Percentiles rank a stretch among this genome's conserved stretches.
These are phyloP conservation scores for Zaprionus vittiger DNA, from an alignment of 1,140 invertebrate species.

Conservation along the genomic window DNA sequence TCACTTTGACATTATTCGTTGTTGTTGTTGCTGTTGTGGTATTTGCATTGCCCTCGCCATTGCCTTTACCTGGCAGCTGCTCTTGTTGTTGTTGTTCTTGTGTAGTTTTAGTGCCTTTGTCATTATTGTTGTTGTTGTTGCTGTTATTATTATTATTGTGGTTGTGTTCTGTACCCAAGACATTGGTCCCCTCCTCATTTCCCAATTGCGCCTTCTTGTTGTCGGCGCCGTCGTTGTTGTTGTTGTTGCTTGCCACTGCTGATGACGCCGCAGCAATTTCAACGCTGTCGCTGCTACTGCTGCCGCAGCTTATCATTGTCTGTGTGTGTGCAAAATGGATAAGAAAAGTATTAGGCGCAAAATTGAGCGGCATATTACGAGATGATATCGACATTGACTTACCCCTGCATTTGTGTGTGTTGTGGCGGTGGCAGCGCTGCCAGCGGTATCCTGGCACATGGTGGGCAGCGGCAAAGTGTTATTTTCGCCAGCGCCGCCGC, in stretches of 20 bases:
- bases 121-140: conserved; percentile 21
- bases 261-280: conserved; percentile 46
- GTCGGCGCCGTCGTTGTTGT: conserved; percentile 27
- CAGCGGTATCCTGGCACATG: conserved; percentile 44
- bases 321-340: conserved; percentile 45
- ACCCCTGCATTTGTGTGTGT: conserved; percentile 18
- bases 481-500: conserved; percentile 58
- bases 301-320: conserved; percentile 30
- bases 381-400: conserved; percentile 22
- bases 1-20: conserved; percentile 49
- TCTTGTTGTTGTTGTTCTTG: conserved; percentile 27
- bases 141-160: conserved; percentile 31
- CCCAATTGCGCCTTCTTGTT: conserved; percentile 37
- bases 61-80: conserved; percentile 37
- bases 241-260: conserved; percentile 35
- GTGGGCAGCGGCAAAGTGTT: conserved; percentile 45
- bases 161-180: conserved; percentile 28
- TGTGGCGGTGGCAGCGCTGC: conserved; percentile 11
- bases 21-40: conserved; percentile 45
- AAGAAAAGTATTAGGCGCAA: conserved; percentile 49
- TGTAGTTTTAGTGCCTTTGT: conserved; percentile 26
- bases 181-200: conserved; percentile 29
- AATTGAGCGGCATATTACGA: conserved; percentile 36
- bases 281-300: conserved; percentile 18
- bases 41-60: conserved; percentile 65